These are phyloP conservation scores for Galeopterus variegatus DNA, from an alignment of 2,113 vertebrate genomes.

Conservation along the genomic window DNA sequence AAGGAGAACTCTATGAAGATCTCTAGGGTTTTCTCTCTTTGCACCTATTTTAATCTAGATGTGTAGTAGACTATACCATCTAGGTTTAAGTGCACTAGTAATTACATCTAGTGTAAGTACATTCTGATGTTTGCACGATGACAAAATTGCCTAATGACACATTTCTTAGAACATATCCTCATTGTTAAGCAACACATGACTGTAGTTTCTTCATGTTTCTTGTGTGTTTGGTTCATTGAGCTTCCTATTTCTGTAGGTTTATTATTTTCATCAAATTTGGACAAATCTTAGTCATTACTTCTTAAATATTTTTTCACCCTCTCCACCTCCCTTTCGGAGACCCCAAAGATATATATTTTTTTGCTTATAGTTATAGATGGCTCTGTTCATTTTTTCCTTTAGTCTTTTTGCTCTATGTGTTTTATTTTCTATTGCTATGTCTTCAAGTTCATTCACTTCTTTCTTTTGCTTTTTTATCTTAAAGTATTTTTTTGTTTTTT, in stretches of 20 bases:
- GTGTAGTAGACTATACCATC: no score
- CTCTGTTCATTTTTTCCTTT: slow-evolving; percentile 4
- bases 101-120: no score
- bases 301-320: slow-evolving; percentile 8
- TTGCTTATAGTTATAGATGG: background rate
- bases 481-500: slow-evolving; percentile 17
- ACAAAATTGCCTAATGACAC: no score
- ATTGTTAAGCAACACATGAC: no score
- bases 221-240: background rate
- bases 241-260: background rate
- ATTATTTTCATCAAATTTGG: slow-evolving; percentile 48
- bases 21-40: no score
- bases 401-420: background rate
- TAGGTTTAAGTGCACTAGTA: no score
- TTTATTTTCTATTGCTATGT: slow-evolving; percentile 14
- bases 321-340: background rate
- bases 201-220: background rate
- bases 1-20: no score
- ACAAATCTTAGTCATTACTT: background rate
- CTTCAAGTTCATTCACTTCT: background rate
- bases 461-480: slow-evolving; percentile 25
- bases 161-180: no score
- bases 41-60: no score
- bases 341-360: background rate
- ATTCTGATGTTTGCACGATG: no score